Percentiles rank a stretch among this genome's conserved stretches.
Conservation (phyloP, 92 coral and sea anemone genomes). For the Zoanthus solanderi region DNA sequence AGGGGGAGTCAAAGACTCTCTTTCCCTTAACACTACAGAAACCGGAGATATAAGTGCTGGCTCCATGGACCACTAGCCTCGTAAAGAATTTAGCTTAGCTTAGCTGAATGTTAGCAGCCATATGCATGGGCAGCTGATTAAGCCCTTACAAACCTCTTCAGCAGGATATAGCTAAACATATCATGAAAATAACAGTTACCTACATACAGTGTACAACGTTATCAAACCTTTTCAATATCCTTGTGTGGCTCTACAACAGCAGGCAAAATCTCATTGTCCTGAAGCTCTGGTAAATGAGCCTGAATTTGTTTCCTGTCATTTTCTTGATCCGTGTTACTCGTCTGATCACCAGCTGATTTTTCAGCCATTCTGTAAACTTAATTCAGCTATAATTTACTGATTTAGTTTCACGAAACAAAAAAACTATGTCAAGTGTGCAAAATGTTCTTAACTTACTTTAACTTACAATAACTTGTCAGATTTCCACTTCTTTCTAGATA, state of each 20-base stretch:
- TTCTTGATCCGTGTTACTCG: slow-evolving; percentile 9
- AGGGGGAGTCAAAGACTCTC: too few species aligned
- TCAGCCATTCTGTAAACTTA: not conserved
- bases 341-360: not conserved
- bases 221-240: slow-evolving; percentile 42
- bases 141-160: too few species aligned
- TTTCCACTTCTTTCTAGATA: not conserved
- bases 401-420: not conserved
- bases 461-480: not conserved
- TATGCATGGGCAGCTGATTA: too few species aligned
- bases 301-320: not conserved
- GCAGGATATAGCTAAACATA: not conserved
- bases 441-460: not conserved
- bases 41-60: too few species aligned
- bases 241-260: slow-evolving; percentile 4
- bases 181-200: not conserved
- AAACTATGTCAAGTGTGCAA: not conserved
- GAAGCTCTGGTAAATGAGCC: slow-evolving; percentile 20
- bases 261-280: not conserved
- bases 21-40: too few species aligned
- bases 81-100: too few species aligned
- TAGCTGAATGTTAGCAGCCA: too few species aligned
- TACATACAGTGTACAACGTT: not conserved
- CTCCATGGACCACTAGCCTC: too few species aligned
- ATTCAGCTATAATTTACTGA: not conserved